Base-by-base conservation (phyloP, 23 tunicate species). In the Ciona savignyi region DNA sequence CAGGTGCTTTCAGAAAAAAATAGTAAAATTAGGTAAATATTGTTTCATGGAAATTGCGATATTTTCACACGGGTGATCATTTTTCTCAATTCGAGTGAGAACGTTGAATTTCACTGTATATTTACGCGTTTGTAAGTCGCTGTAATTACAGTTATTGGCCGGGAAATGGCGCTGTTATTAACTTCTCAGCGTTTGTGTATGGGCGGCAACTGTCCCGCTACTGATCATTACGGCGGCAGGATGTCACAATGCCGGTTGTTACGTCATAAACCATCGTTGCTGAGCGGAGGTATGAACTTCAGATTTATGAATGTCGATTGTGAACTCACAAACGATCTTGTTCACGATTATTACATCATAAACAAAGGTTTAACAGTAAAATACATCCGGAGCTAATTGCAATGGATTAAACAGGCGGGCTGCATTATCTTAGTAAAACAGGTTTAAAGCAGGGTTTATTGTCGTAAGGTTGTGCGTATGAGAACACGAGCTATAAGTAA, bases 261-360 rank as follows among this genome's bases (percentile, higher is more conserved):
- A 42, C 56, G 56, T 42, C 56, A 42, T 42, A 42, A 42, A 42
- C 9, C 56, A 42, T 42, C 56, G 15, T 42, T 15, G 56, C 56
- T 42, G 56, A 15, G 56, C 56, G 56, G 56, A 42, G 15, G 56
- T 6, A 42, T 42, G 56, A 42, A 42, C 56, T 42, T 42, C 56
- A 42, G 15, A 9, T 42, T 42, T 42, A 42, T 15, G 56, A 15
- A 6, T 9, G 56, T 6, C 11, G 56, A 9, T 42, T 42, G 15
- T 42, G 56, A 42, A 42, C 56, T 42, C 56, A 42, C 56, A 42
- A 42, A 42, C 56, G n/a, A n/a, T n/a, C n/a, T n/a, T n/a, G n/a
- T n/a, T n/a, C n/a, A 42, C 11, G 56, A 15, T 42, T 42, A 15
- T 42, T 42, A 42, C 56, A 15, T 42, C 56, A 42, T 42, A 42